Conservation (phyloP, 2,113 vertebrate species). For the Blennius ocellaris region DNA sequence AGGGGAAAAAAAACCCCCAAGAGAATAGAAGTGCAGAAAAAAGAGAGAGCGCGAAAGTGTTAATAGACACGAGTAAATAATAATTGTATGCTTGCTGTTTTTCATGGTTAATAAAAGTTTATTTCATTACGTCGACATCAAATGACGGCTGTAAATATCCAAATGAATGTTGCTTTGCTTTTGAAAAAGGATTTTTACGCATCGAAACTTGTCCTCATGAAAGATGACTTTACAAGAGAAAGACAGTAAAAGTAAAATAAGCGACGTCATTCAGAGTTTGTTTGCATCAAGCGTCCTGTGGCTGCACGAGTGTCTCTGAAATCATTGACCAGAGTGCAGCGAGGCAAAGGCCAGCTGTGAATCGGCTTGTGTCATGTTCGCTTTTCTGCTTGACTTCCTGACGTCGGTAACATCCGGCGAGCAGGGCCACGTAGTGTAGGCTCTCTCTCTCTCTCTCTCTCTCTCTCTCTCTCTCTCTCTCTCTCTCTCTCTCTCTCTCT, state of each 20-base stretch:
- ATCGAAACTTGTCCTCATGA: no score
- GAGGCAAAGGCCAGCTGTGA: conserved; percentile 50
- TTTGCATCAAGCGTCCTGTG: conserved; percentile 21
- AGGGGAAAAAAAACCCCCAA: background rate
- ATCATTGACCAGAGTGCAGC: conserved; percentile 53
- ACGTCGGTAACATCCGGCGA: conserved; percentile 57
- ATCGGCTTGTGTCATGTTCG: conserved; percentile 75
- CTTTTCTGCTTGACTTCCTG: conserved; percentile 80
- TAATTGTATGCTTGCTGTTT: background rate
- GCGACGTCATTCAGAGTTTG: conserved; percentile 6
- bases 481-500: background rate
- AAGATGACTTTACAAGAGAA: background rate
- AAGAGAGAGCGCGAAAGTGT: background rate
- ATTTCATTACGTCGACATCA: background rate
- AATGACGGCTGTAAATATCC: no score
- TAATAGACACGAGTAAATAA: background rate
- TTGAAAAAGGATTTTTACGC: no score
- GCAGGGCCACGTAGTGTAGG: conserved; percentile 18
- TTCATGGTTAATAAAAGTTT: background rate
- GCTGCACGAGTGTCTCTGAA: conserved; percentile 36
- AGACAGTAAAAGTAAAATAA: background rate
- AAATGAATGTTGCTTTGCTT: background rate
- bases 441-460: background rate
- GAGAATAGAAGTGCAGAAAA: background rate
- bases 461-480: no score